These are phyloP conservation scores for Lithophane leautieri DNA, from an alignment of 2,888 invertebrate species.

Conservation along the genomic window DNA sequence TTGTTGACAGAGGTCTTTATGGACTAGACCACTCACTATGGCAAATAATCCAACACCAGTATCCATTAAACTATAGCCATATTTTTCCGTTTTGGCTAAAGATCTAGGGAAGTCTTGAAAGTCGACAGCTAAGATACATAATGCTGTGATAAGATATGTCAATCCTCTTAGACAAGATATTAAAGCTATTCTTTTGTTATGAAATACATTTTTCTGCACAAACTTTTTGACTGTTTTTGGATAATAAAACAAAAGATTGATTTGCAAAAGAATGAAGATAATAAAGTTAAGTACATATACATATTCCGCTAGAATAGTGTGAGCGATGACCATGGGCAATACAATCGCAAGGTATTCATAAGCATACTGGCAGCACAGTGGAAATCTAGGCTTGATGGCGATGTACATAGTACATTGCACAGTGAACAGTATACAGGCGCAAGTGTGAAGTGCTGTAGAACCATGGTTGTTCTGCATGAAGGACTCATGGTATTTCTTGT, in stretches of 20 bases:
- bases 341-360: constrained; percentile 90
- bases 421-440: constrained; percentile 83
- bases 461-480: constrained; percentile 90
- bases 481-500: constrained; percentile 87
- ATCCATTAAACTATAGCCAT: constrained; percentile 98
- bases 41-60: constrained; percentile 97
- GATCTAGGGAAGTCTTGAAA: constrained; percentile 96
- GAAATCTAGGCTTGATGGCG: constrained; percentile 68
- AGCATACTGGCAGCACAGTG: constrained; percentile 74
- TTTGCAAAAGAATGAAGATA: constrained; percentile 70
- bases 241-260: constrained; percentile 64
- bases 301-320: constrained; percentile 88
- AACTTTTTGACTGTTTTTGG: constrained; percentile 60
- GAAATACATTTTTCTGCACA: constrained; percentile 66
- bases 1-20: constrained; percentile 81
- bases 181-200: constrained; percentile 75
- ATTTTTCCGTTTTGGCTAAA: constrained; percentile 96
- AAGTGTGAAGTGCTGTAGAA: constrained; percentile 88
- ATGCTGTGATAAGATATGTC: constrained; percentile 93
- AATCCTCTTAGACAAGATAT: constrained; percentile 93
- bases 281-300: constrained; percentile 78
- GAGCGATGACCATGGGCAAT: constrained; percentile 89
- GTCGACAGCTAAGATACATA: constrained; percentile 98
- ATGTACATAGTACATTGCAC: constrained; percentile 80
- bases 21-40: constrained; percentile 94